Evolutionary conservation across 2,113 vertebrate genomes (phyloP).

Genomic region (Gasterosteus aculeatus): DNA sequence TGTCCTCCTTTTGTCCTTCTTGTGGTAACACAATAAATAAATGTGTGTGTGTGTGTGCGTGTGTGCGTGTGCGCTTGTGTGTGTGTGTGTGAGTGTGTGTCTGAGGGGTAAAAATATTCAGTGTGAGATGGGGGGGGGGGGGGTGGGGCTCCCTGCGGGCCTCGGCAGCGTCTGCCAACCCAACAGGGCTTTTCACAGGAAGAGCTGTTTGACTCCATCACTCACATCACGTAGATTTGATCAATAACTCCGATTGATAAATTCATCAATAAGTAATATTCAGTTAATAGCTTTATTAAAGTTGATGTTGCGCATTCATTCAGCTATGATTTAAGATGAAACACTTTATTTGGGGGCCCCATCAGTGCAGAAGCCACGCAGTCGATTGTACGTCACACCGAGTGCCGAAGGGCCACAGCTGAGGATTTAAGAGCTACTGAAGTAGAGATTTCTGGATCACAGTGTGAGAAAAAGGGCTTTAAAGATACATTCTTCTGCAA

Average conservation of each 20-base stretch:
- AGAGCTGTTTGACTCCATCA: constrained; percentile 26
- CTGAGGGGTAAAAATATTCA: constrained; percentile 28
- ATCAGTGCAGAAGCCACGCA: too few relatives aligned
- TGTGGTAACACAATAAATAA: neutral
- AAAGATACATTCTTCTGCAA: too few relatives aligned
- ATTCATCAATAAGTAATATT: neutral
- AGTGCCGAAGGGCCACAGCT: too few relatives aligned
- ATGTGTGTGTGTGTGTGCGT: constrained; percentile 2
- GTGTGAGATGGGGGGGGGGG: neutral
- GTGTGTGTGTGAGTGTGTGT: neutral
- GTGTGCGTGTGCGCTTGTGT: constrained; percentile 4
- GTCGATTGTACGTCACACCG: too few relatives aligned
- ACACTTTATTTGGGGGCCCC: too few relatives aligned
- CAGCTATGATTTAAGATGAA: too few relatives aligned
- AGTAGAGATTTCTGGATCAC: too few relatives aligned
- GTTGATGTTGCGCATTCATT: too few relatives aligned
- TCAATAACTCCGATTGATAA: neutral
- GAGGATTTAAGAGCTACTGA: too few relatives aligned
- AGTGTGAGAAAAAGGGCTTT: too few relatives aligned
- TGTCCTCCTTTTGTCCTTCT: neutral
- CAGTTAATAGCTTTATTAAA: neutral
- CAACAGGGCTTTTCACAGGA: constrained; percentile 26
- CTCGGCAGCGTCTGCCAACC: constrained; percentile 50
- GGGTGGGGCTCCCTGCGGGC: constrained; percentile 21
- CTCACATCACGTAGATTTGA: neutral